phyloP scores from a whole-genome alignment of 2,113 vertebrate genomes.

The Hydrochoerus hydrochaeris region DNA sequence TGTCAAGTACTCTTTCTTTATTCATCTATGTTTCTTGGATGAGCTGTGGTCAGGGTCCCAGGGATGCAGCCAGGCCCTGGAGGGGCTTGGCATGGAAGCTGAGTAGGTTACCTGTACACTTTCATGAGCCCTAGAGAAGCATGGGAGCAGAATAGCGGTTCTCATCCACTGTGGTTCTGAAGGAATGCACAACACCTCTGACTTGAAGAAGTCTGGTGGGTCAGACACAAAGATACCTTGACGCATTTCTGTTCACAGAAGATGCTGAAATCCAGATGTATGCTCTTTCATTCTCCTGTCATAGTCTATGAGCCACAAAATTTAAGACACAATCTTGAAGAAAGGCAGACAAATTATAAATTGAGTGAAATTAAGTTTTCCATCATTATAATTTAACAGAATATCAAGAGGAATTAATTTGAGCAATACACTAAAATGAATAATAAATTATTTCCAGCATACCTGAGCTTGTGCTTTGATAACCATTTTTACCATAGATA shows the following conservation, averaged over 20 bases:
- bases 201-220: neutral
- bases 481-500: neutral
- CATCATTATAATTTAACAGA: neutral
- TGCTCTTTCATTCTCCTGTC: neutral
- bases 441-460: neutral
- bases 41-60: neutral
- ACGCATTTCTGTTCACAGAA: neutral
- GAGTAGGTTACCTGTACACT: neutral
- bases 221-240: neutral
- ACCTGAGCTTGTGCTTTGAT: neutral
- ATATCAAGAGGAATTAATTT: neutral
- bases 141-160: neutral
- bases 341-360: neutral
- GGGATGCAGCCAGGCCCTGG: rapidly evolving
- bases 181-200: neutral
- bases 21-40: neutral
- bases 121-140: rapidly evolving
- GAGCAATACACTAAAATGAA: neutral
- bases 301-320: neutral
- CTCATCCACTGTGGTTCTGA: neutral
- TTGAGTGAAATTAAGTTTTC: neutral
- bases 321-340: neutral
- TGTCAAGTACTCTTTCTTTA: too few relatives aligned
- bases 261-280: neutral
- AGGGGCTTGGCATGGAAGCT: neutral